A percentile compares a stretch with the other conserved stretches of the same genome.
Conservation (phyloP, 1,140 invertebrate genomes). For the Ceratina australensis region DNA sequence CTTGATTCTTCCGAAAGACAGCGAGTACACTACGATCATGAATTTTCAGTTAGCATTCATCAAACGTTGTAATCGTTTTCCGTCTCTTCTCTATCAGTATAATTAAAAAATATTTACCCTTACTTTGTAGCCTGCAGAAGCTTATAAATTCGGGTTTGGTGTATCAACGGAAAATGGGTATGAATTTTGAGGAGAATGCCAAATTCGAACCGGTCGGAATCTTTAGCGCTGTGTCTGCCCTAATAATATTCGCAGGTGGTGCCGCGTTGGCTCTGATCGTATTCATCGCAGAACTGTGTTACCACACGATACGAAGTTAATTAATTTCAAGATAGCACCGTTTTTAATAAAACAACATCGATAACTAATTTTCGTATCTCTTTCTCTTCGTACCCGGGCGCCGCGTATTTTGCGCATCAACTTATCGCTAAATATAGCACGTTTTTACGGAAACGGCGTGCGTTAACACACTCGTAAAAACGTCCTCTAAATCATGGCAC, state of each 20-base stretch:
- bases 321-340: too few species aligned
- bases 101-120: background rate
- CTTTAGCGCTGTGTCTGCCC: conserved; percentile 21
- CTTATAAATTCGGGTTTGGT: conserved; percentile 44
- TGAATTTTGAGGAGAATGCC: background rate
- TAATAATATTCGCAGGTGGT: conserved; percentile 31
- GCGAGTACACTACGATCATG: conserved; percentile 25
- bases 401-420: background rate
- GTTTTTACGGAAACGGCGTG: background rate
- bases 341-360: too few species aligned
- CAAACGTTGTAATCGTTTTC: background rate
- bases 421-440: too few species aligned
- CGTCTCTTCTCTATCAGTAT: too few species aligned
- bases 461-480: background rate
- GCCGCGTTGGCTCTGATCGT: background rate
- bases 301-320: background rate
- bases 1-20: conserved; percentile 37
- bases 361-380: too few species aligned
- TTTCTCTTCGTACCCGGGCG: background rate
- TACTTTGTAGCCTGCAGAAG: conserved; percentile 53
- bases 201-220: conserved; percentile 25
- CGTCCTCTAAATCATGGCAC: conserved; percentile 15
- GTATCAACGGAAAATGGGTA: background rate
- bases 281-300: conserved; percentile 25
- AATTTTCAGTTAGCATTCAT: conserved; percentile 48